Conservation (phyloP, 2,113 vertebrate genomes). For the Pterocles orientalis region DNA sequence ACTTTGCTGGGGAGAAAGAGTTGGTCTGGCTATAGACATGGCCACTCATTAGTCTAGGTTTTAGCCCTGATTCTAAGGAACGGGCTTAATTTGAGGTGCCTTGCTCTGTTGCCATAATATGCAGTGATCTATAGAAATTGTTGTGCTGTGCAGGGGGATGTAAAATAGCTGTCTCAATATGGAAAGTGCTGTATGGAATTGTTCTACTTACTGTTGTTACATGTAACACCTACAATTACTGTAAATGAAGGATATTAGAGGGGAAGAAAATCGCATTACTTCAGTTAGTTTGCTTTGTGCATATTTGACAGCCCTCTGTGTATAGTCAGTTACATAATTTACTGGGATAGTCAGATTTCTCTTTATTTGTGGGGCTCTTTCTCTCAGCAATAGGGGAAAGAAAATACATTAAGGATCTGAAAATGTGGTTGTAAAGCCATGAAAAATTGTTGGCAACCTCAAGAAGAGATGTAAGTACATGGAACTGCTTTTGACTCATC, state of each 20-base stretch:
- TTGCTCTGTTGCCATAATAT: background rate
- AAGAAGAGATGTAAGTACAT: background rate
- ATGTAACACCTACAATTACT: background rate
- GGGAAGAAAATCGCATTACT: background rate
- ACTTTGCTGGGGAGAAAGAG: background rate
- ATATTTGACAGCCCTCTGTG: background rate
- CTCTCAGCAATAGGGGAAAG: background rate
- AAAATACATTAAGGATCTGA: constrained; percentile 15
- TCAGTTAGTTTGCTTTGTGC: constrained; percentile 13
- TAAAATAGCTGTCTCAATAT: background rate
- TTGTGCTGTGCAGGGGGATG: background rate
- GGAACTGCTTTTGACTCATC: constrained; percentile 7
- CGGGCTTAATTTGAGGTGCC: background rate
- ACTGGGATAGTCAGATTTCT: background rate
- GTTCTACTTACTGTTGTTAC: background rate
- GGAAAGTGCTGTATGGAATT: background rate
- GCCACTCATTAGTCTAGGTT: background rate
- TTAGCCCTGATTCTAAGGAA: background rate
- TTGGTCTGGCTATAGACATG: background rate
- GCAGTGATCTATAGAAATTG: background rate
- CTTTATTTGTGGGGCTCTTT: background rate
- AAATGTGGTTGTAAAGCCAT: background rate
- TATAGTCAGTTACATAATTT: background rate
- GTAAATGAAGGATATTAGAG: background rate
- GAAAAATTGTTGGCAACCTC: background rate